Evolutionary conservation across 2,888 invertebrate genomes (phyloP).

Genomic region (Suillia variegata): DNA sequence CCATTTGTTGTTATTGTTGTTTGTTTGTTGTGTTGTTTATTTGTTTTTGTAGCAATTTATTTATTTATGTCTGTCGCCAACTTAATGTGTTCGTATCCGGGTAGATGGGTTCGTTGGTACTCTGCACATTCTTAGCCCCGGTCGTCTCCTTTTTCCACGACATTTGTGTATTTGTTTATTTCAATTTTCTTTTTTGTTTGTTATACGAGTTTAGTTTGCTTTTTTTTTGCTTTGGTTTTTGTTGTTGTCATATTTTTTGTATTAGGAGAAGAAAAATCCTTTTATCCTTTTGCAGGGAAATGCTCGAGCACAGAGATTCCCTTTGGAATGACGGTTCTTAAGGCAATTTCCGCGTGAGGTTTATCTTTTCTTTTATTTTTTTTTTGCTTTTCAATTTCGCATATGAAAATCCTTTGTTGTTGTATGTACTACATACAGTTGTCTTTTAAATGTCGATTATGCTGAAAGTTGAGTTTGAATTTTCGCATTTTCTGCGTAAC

Average conservation of each 20-base stretch:
- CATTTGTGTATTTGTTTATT: neutral
- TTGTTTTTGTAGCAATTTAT: neutral
- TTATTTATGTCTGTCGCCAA: conserved; percentile 11
- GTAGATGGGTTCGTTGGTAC: too few species aligned
- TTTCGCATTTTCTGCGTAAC: too few species aligned
- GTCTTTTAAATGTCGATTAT: conserved; percentile 1
- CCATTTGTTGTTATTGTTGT: neutral
- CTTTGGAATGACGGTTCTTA: too few species aligned
- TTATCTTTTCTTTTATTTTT: too few species aligned
- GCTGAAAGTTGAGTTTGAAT: too few species aligned
- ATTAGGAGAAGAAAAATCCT: neutral
- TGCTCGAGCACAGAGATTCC: neutral
- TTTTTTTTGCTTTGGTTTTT: neutral
- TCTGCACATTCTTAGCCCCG: neutral
- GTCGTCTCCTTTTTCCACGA: neutral
- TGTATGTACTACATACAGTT: neutral
- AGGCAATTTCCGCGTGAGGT: too few species aligned
- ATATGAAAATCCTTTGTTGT: neutral
- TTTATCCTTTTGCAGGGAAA: conserved; percentile 6
- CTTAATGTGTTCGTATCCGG: neutral
- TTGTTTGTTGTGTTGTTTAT: neutral
- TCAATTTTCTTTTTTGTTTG: neutral
- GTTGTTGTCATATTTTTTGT: neutral
- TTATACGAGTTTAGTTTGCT: neutral
- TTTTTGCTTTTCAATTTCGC: neutral